Evolutionary conservation across 2,797 vertebrate species (phyloP).

Genomic region (Pseudochromis fuscus): DNA sequence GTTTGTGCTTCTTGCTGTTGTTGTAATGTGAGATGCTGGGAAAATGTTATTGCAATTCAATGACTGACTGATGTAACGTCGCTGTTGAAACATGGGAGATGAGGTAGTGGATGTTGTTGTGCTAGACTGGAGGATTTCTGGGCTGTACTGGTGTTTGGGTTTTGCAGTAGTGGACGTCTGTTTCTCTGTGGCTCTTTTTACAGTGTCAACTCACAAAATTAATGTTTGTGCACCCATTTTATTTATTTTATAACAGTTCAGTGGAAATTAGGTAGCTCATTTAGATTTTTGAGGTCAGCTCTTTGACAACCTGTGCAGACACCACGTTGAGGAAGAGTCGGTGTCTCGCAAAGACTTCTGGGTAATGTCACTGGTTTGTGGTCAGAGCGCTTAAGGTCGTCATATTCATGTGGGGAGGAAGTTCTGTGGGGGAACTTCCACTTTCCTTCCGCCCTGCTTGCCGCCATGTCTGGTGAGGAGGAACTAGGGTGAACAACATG

Average conservation of each 20-base stretch:
- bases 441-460: conserved; percentile 80
- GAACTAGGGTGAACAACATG: conserved; percentile 43
- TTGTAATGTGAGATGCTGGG: conserved; percentile 51
- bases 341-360: conserved; percentile 80
- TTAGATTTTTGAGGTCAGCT: conserved; percentile 41
- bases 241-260: conserved; percentile 4
- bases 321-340: conserved; percentile 52
- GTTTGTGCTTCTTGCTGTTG: conserved; percentile 9
- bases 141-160: background rate
- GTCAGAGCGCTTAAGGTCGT: conserved; percentile 79
- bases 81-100: conserved; percentile 24
- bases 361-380: conserved; percentile 83
- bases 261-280: conserved; percentile 14
- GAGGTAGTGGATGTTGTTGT: conserved; percentile 17
- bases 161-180: background rate
- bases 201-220: background rate
- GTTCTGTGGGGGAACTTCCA: conserved; percentile 85
- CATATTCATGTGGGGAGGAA: conserved; percentile 83
- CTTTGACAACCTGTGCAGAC: conserved; percentile 44
- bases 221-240: background rate
- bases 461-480: conserved; percentile 63
- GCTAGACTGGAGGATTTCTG: conserved; percentile 16
- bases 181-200: background rate
- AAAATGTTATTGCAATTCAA: conserved; percentile 31
- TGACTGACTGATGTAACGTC: conserved; percentile 27